Evolutionary conservation across 2,888 invertebrate species (phyloP).

Genomic region (Dryococelus australis): DNA sequence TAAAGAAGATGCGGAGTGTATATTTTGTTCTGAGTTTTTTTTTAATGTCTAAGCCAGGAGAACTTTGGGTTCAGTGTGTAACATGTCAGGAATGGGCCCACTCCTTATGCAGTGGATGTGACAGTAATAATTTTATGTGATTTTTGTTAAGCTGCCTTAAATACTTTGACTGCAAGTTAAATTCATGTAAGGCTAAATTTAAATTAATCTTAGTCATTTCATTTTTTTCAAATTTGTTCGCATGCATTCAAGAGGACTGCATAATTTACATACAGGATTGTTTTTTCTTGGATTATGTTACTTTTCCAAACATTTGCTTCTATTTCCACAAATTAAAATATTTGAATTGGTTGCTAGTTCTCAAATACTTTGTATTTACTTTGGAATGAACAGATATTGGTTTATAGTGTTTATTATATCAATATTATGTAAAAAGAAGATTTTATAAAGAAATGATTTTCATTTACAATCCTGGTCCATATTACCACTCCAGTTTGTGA

Average conservation of each 20-base stretch:
- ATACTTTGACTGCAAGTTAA: neutral
- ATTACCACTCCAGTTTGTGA: neutral
- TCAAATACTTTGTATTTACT: too few species aligned
- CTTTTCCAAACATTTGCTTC: too few species aligned
- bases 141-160: neutral
- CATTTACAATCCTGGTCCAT: neutral
- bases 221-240: too few species aligned
- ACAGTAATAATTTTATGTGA: slow-evolving; percentile 4
- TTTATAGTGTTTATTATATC: too few species aligned
- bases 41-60: slow-evolving; percentile 11
- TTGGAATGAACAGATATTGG: too few species aligned
- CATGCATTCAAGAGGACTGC: too few species aligned
- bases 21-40: slow-evolving; percentile 19
- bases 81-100: slow-evolving; percentile 21
- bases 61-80: slow-evolving; percentile 28
- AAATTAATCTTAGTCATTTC: too few species aligned
- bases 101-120: slow-evolving; percentile 23
- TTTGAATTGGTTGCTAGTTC: too few species aligned
- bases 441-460: neutral
- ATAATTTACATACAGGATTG: too few species aligned
- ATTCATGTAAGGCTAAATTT: neutral
- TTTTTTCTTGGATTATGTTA: too few species aligned
- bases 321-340: too few species aligned
- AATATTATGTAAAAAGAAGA: neutral
- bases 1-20: slow-evolving; percentile 25